Evolutionary conservation across 2,113 vertebrate species (phyloP).

Genomic region (Charadrius vociferus): DNA sequence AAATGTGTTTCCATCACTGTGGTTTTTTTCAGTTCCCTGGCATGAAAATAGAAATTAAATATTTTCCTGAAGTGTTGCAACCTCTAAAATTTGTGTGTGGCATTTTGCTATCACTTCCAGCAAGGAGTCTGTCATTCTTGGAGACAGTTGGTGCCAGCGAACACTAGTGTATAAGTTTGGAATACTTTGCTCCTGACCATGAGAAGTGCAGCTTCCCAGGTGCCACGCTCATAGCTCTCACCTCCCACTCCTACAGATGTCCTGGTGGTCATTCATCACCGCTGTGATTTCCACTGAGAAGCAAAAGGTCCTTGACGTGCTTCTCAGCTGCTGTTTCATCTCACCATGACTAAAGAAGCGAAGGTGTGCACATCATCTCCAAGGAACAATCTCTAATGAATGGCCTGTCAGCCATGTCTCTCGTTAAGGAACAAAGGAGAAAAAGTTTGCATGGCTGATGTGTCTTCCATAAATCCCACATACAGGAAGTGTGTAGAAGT

Average conservation of each 20-base stretch:
- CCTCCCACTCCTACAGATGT: constrained; percentile 64
- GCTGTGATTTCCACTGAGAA: constrained; percentile 56
- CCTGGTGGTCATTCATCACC: constrained; percentile 70
- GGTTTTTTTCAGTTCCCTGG: not conserved
- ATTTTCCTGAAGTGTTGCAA: constrained; percentile 18
- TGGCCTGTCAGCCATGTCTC: constrained; percentile 67
- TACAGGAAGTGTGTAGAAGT: constrained; percentile 32
- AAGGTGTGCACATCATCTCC: constrained; percentile 70
- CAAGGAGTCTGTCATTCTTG: not conserved
- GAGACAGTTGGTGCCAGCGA: not conserved
- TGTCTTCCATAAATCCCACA: constrained; percentile 67
- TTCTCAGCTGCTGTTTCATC: constrained; percentile 75
- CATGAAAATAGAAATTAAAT: constrained; percentile 39
- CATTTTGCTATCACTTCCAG: constrained; percentile 16
- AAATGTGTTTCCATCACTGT: constrained; percentile 13
- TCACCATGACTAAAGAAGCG: constrained; percentile 80
- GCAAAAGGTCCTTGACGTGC: constrained; percentile 54
- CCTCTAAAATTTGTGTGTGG: constrained; percentile 35
- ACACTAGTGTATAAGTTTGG: fast-evolving
- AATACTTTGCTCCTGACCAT: not conserved
- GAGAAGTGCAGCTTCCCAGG: constrained; percentile 25
- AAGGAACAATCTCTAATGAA: constrained; percentile 49
- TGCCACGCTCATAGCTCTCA: constrained; percentile 20
- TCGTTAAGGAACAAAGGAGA: constrained; percentile 65
- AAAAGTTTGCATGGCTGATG: constrained; percentile 20